Evolutionary conservation across 2,797 vertebrate genomes (phyloP).

Genomic region (Sciurus vulgaris): DNA sequence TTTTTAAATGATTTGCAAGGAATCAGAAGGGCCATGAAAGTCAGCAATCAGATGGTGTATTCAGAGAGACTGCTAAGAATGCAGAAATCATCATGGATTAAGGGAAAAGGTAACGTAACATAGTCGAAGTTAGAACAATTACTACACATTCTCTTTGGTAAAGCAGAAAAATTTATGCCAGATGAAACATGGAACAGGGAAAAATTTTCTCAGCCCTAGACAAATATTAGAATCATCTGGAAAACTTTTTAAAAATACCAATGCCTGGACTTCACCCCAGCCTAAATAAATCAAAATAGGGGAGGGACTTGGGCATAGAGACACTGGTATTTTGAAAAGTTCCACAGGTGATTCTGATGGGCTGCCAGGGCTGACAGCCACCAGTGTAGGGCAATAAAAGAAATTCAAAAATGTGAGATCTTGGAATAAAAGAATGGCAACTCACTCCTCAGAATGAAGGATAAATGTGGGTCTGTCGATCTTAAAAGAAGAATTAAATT

Average conservation of each 20-base stretch:
- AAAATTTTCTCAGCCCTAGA: background rate
- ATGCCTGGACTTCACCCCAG: background rate
- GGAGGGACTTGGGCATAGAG: background rate
- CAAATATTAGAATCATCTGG: background rate
- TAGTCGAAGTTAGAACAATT: background rate
- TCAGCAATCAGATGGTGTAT: background rate
- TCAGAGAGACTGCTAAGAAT: background rate
- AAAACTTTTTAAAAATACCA: background rate
- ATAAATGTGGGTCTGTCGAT: background rate
- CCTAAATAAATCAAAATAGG: background rate
- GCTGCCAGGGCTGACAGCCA: background rate
- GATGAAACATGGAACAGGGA: background rate
- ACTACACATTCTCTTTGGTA: background rate
- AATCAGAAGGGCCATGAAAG: background rate
- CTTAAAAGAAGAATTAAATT: background rate
- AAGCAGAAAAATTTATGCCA: background rate
- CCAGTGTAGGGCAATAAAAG: background rate
- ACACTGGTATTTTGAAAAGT: background rate
- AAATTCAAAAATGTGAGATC: background rate
- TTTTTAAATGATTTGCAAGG: constrained; percentile 54
- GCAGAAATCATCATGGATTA: background rate
- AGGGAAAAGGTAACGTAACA: too few relatives aligned
- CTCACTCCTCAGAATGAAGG: background rate
- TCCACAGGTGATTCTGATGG: background rate
- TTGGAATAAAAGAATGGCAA: background rate